Evolutionary conservation across 2,888 invertebrate species (phyloP), one percentile per base, ranked within the genome.

Genomic region (Exocentrus adspersus): DNA sequence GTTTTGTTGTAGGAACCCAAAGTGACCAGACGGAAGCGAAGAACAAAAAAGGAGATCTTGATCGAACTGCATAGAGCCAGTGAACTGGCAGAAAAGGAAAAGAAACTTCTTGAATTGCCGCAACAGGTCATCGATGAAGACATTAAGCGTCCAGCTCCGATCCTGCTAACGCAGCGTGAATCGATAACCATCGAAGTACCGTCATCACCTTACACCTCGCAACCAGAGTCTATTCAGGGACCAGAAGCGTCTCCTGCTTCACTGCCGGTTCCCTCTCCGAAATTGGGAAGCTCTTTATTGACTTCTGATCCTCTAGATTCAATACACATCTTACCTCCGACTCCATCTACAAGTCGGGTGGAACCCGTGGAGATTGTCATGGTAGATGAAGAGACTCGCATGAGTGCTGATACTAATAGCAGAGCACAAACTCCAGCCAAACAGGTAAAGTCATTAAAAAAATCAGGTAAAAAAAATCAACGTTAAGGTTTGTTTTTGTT

Each of bases 341-440:
- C 50, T 28, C 54, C 54, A 7, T 17, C 14, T 20, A 59, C 63
- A 20, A 68, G 67, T 45, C 58, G 63, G 1, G 56, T 64, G 2
- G 65, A 60, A 51, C 63, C 72, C 5, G 64, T 73, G 17, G 80
- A 80, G 64, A 73, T 80, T 60, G 84, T 89, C 24, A 89, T 90
- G 77, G 90, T 90, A 75, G 91, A 91, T 77, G 91, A 90, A 78
- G 91, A 91, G 74, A 90, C 91, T 3, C 88, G 90, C 67, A 91
- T 91, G 90, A 90, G 90, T 84, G 90, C 90, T 17, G 91, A 91
- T 77, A 87, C 70, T 12, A 78, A 70, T 62, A 79, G 78, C 56
- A 66, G 82, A 53, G 80, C 81, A 14, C 81, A 81, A 68, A 83
- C 82, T n/a, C 82, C 82, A 20, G 81, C 81, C 2, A 82, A 82